phyloP scores from a whole-genome alignment of 1,140 invertebrate species.

The Drosophila sechellia region DNA sequence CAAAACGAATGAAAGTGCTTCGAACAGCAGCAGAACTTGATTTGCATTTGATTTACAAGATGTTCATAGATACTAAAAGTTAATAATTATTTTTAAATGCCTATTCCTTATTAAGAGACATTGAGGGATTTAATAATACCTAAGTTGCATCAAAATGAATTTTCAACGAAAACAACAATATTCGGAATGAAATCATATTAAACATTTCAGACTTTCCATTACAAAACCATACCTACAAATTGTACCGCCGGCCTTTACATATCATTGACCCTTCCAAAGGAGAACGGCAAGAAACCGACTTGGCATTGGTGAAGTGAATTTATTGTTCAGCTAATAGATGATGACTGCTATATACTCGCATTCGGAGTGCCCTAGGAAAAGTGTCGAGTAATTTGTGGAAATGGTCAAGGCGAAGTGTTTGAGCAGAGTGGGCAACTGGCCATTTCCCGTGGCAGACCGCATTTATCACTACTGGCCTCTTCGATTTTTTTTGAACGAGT shows the following conservation, averaged over 20 bases:
- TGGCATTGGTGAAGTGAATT: constrained; percentile 36
- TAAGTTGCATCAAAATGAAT: no score
- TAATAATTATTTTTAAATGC: no score
- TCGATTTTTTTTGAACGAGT: constrained; percentile 23
- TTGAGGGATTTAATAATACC: no score
- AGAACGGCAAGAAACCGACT: constrained; percentile 3
- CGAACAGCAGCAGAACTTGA: constrained; percentile 17
- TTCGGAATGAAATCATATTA: no score
- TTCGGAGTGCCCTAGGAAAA: constrained; percentile 26
- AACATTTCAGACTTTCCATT: neutral
- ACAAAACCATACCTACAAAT: neutral
- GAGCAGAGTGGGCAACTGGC: constrained; percentile 6
- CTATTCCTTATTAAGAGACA: no score
- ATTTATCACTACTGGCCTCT: constrained; percentile 35
- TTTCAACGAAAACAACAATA: no score
- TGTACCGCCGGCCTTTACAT: constrained; percentile 6
- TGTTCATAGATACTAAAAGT: no score
- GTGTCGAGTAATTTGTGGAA: constrained; percentile 53
- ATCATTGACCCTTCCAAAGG: constrained; percentile 26
- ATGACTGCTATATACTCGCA: constrained; percentile 51
- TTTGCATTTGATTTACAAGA: no score
- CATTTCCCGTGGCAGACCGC: constrained; percentile 26
- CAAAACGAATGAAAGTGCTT: constrained; percentile 21
- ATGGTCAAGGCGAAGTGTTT: constrained; percentile 8
- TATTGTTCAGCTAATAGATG: constrained; percentile 56